Evolutionary conservation across 1,140 invertebrate species (phyloP).

Genomic region (Agrilus planipennis): DNA sequence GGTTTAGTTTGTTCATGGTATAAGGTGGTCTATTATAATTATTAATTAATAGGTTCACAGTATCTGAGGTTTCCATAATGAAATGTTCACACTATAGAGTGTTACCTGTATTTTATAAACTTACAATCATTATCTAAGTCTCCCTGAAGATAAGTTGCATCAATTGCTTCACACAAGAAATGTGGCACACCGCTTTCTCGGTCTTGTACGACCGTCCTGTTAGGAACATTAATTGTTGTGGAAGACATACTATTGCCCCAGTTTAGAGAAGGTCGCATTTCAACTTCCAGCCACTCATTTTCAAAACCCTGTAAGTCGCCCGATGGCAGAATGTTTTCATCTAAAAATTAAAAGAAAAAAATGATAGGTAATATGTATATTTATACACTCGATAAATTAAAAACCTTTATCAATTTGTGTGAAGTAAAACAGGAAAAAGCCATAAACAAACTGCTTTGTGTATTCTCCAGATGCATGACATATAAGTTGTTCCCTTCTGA

Average conservation of each 20-base stretch:
- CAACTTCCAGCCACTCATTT: slow-evolving; percentile 83
- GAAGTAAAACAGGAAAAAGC: slow-evolving; percentile 88
- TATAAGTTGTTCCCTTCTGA: slow-evolving; percentile 71
- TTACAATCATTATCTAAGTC: slow-evolving; percentile 12
- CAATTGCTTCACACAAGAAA: slow-evolving; percentile 50
- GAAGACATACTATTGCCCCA: slow-evolving; percentile 38
- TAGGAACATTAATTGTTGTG: slow-evolving; percentile 34
- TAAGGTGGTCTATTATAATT: too few species aligned
- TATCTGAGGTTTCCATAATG: too few species aligned
- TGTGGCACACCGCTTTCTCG: slow-evolving; percentile 47
- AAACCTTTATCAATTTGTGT: slow-evolving; percentile 31
- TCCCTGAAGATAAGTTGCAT: slow-evolving; percentile 26
- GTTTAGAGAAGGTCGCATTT: slow-evolving; percentile 51
- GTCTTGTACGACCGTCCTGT: slow-evolving; percentile 10
- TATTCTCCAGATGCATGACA: slow-evolving; percentile 82
- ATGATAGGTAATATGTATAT: too few species aligned
- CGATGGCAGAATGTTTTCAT: slow-evolving; percentile 41
- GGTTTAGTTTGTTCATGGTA: too few species aligned
- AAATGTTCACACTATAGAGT: too few species aligned
- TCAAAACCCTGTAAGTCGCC: slow-evolving; percentile 69
- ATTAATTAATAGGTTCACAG: too few species aligned
- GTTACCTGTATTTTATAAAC: too few species aligned
- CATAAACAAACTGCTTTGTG: slow-evolving; percentile 69
- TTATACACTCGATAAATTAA: not conserved
- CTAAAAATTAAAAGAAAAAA: slow-evolving; percentile 15